A percentile compares a stretch with the other conserved stretches of the same genome.
These are phyloP conservation scores for Lycorma delicatula DNA, from an alignment of 1,140 invertebrate genomes.

Conservation along the genomic window DNA sequence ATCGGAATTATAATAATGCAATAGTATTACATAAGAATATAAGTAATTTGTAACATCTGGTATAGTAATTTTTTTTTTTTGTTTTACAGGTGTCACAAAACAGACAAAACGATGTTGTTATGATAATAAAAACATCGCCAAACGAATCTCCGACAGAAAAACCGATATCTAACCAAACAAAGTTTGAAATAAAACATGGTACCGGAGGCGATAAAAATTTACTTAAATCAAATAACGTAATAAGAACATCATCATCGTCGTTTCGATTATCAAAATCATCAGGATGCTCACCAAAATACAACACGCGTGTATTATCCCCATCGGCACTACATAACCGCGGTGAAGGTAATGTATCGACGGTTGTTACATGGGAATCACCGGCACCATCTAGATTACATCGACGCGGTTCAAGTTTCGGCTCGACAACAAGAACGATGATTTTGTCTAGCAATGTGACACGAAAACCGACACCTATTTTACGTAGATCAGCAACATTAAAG, in stretches of 20 bases:
- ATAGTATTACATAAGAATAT: no score
- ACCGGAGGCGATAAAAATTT: no score
- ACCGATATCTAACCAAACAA: no score
- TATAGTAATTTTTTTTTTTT: background rate
- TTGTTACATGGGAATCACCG: slow-evolving; percentile 23
- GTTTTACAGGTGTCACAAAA: background rate
- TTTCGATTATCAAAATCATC: no score
- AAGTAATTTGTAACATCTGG: no score
- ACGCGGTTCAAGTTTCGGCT: slow-evolving; percentile 20
- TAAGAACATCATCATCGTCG: no score
- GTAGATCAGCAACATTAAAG: slow-evolving; percentile 45
- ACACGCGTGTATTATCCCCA: no score
- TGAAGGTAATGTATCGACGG: slow-evolving; percentile 13
- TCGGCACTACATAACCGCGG: background rate
- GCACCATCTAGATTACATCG: background rate
- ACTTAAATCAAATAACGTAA: no score
- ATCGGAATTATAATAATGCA: no score
- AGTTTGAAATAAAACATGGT: no score
- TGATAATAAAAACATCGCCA: slow-evolving; percentile 17
- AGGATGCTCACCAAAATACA: no score
- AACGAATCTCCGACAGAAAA: background rate
- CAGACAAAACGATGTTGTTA: slow-evolving; percentile 21
- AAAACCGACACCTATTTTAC: slow-evolving; percentile 33
- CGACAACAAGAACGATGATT: slow-evolving; percentile 18
- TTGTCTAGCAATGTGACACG: background rate